phyloP scores from a whole-genome alignment of 2,888 invertebrate species.

The Plebejus argus region DNA sequence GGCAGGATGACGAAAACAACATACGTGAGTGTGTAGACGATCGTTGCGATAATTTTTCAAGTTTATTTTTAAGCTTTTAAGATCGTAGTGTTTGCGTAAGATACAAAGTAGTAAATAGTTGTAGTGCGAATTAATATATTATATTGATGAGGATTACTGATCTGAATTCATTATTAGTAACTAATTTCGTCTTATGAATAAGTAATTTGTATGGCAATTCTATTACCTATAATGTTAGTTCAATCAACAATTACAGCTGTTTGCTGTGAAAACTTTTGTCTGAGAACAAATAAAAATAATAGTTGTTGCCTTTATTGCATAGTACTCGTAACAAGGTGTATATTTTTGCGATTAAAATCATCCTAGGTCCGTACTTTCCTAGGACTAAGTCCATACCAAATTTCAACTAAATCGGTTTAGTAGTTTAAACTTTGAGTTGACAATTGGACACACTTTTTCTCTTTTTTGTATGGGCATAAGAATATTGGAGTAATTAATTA shows the following conservation, averaged over 20 bases:
- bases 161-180: background rate
- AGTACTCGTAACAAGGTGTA: no score
- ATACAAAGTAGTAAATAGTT: slow-evolving; percentile 13
- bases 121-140: background rate
- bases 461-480: background rate
- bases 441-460: background rate
- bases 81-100: slow-evolving; percentile 19
- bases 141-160: background rate
- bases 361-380: no score
- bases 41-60: background rate
- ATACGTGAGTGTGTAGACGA: slow-evolving; percentile 26
- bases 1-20: background rate
- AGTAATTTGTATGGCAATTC: background rate
- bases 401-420: background rate
- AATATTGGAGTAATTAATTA: background rate
- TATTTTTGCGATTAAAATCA: no score
- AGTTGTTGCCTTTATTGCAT: no score
- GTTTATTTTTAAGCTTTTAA: slow-evolving; percentile 4
- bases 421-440: background rate
- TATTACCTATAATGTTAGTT: background rate
- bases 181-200: background rate
- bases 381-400: background rate
- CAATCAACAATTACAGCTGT: background rate
- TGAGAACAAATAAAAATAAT: background rate
- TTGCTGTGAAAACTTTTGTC: background rate